These are phyloP conservation scores for Pan troglodytes DNA, from an alignment of 2,113 vertebrate species.

Conservation along the genomic window NHGRI_mPanTro3-v2.1_pri NC_072410.2:35447001-35447500, in stretches of 20 bases:
- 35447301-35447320: not conserved
- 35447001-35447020: not conserved
- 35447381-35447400: not conserved
- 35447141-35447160: not conserved
- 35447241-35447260: not conserved
- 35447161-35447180: not conserved
- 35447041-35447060: not conserved
- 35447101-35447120: not conserved
- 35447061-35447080: not conserved
- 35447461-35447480: not conserved
- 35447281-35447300: not conserved
- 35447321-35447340: not conserved
- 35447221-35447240: not conserved
- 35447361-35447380: not conserved
- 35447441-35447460: not conserved
- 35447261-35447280: not conserved
- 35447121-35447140: not conserved
- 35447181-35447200: not conserved
- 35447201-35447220: not conserved
- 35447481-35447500: not conserved
- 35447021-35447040: not conserved
- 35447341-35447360: not conserved
- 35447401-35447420: not conserved
- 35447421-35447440: not conserved
- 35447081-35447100: rapidly evolving